Base-by-base conservation (phyloP, 1,140 invertebrate genomes). In the Oncopodura yosiiana region DNA sequence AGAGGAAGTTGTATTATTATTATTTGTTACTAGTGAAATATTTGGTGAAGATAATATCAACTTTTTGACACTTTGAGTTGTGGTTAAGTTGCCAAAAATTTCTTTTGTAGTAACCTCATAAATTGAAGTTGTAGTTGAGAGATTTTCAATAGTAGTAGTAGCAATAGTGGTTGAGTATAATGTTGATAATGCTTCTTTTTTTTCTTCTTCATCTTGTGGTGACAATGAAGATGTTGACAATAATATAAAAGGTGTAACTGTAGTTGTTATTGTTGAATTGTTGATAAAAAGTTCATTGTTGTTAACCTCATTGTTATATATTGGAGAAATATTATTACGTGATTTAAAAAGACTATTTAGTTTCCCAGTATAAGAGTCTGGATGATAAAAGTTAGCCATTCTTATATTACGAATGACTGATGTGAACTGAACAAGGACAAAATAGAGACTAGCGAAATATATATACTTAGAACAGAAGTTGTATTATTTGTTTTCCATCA, bases 201-300 rank as follows among this genome's bases (percentile, higher is more conserved):
- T n/a, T n/a, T n/a, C n/a, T n/a, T n/a, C n/a, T n/a, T n/a, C n/a
- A n/a, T n/a, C n/a, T n/a, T n/a, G n/a, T n/a, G n/a, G n/a, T n/a
- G n/a, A n/a, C n/a, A n/a, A n/a, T n/a, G n/a, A n/a, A n/a, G 44
- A 46, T 46, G 44, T 32, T 27, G 44, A 32, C 34, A 46, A 46
- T 32, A 32, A 32, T 12, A 19, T 46, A 21, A 30, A 46, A 27
- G 44, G 44, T 30, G 30, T 30, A 46, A 32, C 27, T 27, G 34
- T 30, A 46, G 27, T 30, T 46, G 34, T 32, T 30, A 12, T 27
- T 29, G 44, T 19, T 46, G 44, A 46, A 32, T n/a, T n/a, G n/a
- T n/a, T n/a, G n/a, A n/a, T n/a, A n/a, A n/a, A n/a, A n/a, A n/a
- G n/a, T n/a, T n/a, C n/a, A n/a, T n/a, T n/a, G n/a, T n/a, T n/a